A percentile compares a stretch with the other conserved stretches of the same genome.
phyloP scores from a whole-genome alignment of 2,888 invertebrate species.

The Anorthoa munda region DNA sequence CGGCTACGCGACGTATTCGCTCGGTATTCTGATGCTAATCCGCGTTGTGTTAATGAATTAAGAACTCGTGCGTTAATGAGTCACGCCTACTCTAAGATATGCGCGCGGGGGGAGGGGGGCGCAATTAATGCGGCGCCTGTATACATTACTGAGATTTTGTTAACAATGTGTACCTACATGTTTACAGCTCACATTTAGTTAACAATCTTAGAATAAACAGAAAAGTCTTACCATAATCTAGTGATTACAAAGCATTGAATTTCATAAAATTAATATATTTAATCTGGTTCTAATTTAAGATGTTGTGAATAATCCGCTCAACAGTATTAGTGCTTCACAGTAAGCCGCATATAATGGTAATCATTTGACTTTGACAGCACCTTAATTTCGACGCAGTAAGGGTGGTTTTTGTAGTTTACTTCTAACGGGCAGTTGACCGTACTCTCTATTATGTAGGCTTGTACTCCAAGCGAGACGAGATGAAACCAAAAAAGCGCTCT shows the following conservation, averaged over 20 bases:
- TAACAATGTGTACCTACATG: slow-evolving; percentile 10
- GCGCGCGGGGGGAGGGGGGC: slow-evolving; percentile 35
- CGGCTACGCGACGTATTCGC: slow-evolving; percentile 20
- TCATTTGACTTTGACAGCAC: background rate
- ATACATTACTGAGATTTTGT: slow-evolving; percentile 30
- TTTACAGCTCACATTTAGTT: background rate
- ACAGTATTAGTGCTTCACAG: background rate
- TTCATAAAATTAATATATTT: background rate
- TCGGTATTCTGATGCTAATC: slow-evolving; percentile 40
- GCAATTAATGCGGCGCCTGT: slow-evolving; percentile 33
- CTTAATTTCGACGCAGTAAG: background rate
- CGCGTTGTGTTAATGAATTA: slow-evolving; percentile 41
- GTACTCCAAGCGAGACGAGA: background rate
- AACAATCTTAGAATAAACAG: background rate
- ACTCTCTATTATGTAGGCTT: background rate
- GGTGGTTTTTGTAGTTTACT: background rate
- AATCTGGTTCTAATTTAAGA: background rate
- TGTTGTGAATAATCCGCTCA: background rate
- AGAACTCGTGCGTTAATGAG: slow-evolving; percentile 43
- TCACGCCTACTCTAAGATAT: slow-evolving; percentile 33
- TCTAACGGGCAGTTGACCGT: background rate
- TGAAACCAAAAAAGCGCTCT: slow-evolving; percentile 7
- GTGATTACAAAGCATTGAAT: background rate
- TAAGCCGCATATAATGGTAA: background rate
- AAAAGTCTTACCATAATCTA: no score